Evolutionary conservation across 2,113 vertebrate genomes (phyloP), one percentile per base, ranked within the genome.

Genomic region (Silurus asotus): DNA sequence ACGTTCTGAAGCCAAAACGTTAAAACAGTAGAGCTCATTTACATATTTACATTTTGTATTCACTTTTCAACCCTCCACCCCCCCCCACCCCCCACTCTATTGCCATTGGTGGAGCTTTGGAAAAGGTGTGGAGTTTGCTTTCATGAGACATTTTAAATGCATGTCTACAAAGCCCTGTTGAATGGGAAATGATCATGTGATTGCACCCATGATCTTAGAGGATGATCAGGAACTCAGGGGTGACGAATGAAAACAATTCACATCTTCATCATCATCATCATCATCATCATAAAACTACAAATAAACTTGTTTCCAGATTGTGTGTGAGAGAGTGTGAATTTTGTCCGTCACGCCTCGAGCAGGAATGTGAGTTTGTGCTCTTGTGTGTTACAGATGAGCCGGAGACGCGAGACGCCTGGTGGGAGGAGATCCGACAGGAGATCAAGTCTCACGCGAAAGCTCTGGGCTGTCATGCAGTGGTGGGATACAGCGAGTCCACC

Each of bases 381-480:
- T n/a, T 77, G 7, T 94, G 90, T 96, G 93, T 97, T 96, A 92
- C 96, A 99, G 98, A 99, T 94, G 98, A 99, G 91, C 98, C 98
- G 20, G 98, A 99, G 92, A 99, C 98, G 37, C 96, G 98, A 25
- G 98, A 99, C 88, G 97, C 98, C 1, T 99, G 98, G 98, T 99
- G 98, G 98, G 98, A 99, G 89, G 98, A 99, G 94, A 97, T 99
- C 90, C 96, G 98, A 92, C 98, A 99, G 93, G 98, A 99, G 94
- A 99, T 99, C 93, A 99, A 99, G 94, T 99, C 98, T 88, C 98
- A 99, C 91, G 98, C 97, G 92, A 99, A 97, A 94, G 98, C 98
- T 85, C 95, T 99, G 85, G 98, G 97, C 90, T 99, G 98, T 93
- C 98, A 99, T 86, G 98, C 97, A 85, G 98, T 99, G 83, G 95